Evolutionary conservation across 1,140 invertebrate species (phyloP).

Genomic region (Temnothorax nylanderi): DNA sequence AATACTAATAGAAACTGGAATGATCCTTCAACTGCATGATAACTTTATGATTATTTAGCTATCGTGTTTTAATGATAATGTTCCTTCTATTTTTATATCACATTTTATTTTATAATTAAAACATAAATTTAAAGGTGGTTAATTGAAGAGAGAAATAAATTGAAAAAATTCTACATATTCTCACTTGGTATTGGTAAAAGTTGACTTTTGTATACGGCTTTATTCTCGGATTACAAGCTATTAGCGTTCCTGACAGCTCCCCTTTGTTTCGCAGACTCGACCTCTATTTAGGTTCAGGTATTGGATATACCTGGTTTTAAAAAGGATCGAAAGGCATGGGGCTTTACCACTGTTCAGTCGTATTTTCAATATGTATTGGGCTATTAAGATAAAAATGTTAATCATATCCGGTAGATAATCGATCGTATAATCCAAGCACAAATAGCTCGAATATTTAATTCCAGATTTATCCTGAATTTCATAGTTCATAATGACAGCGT

Average conservation of each 20-base stretch:
- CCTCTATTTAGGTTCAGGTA: constrained; percentile 28
- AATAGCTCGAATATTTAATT: neutral
- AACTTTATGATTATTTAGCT: neutral
- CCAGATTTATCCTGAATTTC: neutral
- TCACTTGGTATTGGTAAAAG: neutral
- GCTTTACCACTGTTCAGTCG: neutral
- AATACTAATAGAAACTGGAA: neutral
- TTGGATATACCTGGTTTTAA: constrained; percentile 14
- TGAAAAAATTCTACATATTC: neutral
- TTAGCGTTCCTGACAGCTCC: constrained; percentile 18
- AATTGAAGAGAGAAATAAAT: neutral
- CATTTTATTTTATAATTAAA: neutral
- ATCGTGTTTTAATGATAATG: neutral
- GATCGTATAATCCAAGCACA: neutral
- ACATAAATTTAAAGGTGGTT: neutral
- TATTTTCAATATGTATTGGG: constrained; percentile 19
- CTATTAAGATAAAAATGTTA: constrained; percentile 11
- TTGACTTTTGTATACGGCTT: constrained; percentile 10
- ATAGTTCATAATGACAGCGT: neutral
- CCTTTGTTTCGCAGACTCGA: constrained; percentile 31
- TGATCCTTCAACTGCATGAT: neutral
- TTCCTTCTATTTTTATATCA: neutral
- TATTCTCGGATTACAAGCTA: constrained; percentile 38
- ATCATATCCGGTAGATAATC: neutral
- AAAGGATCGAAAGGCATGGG: neutral